These are phyloP conservation scores for Platalea minor DNA, from an alignment of 2,797 vertebrate genomes.

Conservation along the genomic window DNA sequence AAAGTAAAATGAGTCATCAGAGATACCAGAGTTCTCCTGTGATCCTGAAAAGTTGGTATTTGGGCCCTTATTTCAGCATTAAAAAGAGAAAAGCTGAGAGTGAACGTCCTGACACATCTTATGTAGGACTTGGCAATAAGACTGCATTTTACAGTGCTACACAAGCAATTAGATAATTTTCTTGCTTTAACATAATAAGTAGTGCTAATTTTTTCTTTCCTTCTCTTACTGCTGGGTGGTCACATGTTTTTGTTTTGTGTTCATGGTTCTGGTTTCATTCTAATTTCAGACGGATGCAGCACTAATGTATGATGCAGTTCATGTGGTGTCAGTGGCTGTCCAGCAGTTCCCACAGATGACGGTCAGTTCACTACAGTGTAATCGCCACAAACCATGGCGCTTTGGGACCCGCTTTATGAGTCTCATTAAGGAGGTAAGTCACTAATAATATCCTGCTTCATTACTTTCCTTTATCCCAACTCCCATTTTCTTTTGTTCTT, in stretches of 20 bases:
- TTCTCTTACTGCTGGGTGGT: not conserved
- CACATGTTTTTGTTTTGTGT: not conserved
- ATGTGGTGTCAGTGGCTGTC: conserved; percentile 96
- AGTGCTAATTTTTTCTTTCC: not conserved
- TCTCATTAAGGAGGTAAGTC: conserved; percentile 93
- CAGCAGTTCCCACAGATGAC: conserved; percentile 98
- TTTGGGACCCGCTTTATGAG: conserved; percentile 96
- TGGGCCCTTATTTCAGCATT: not conserved
- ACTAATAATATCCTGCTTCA: not conserved
- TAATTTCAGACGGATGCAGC: conserved; percentile 91
- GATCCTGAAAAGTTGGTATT: not conserved
- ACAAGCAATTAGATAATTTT: not conserved
- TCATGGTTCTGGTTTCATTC: conserved; percentile 4
- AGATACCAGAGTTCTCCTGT: not conserved
- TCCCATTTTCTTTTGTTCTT: not conserved
- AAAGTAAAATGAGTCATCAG: not conserved
- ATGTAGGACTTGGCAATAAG: not conserved
- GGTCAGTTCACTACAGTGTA: conserved; percentile 95
- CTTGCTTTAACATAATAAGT: not conserved
- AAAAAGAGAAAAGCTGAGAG: not conserved
- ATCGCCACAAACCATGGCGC: conserved; percentile 96
- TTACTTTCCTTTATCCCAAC: not conserved
- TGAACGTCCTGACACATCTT: not conserved
- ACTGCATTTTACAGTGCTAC: not conserved
- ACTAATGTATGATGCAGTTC: conserved; percentile 96